These are phyloP conservation scores for Neocloeon triangulifer DNA, from an alignment of 1,140 invertebrate genomes.

Conservation along the genomic window DNA sequence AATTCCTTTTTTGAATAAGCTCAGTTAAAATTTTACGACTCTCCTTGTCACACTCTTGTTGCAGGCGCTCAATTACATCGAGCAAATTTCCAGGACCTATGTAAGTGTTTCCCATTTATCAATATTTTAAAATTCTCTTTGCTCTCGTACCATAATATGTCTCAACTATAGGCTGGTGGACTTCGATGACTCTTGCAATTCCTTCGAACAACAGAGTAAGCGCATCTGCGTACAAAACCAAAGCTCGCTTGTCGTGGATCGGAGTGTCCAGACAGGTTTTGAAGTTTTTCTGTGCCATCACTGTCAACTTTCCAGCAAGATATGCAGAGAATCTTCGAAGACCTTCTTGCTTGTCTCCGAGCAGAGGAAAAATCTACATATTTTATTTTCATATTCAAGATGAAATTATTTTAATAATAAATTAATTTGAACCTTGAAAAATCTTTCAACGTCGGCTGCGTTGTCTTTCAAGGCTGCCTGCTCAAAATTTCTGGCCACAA, in stretches of 20 bases:
- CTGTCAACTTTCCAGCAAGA: constrained; percentile 36
- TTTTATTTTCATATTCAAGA: too few species aligned
- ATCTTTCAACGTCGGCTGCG: constrained; percentile 74
- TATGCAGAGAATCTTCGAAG: constrained; percentile 81
- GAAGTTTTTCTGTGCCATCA: constrained; percentile 50
- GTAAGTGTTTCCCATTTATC: too few species aligned
- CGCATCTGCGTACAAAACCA: constrained; percentile 61
- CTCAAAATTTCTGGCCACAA: constrained; percentile 68
- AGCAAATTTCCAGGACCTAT: constrained; percentile 50
- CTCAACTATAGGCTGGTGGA: constrained; percentile 81
- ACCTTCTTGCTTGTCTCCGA: constrained; percentile 81
- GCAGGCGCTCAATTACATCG: constrained; percentile 43
- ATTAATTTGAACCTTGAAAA: too few species aligned
- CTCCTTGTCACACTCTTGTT: constrained; percentile 71
- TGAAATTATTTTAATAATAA: too few species aligned
- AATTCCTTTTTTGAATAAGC: constrained; percentile 27
- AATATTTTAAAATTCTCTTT: not conserved
- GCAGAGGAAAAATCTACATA: constrained; percentile 89
- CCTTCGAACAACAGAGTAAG: constrained; percentile 70
- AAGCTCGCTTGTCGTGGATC: constrained; percentile 37
- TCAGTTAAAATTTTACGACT: constrained; percentile 42
- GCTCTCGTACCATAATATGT: constrained; percentile 60
- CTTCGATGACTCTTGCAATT: constrained; percentile 68
- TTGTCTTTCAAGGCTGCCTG: constrained; percentile 79
- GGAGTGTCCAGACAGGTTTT: constrained; percentile 29